These are phyloP conservation scores for Cerastoderma edule DNA, from an alignment of 2,888 invertebrate genomes.

Conservation along the genomic window DNA sequence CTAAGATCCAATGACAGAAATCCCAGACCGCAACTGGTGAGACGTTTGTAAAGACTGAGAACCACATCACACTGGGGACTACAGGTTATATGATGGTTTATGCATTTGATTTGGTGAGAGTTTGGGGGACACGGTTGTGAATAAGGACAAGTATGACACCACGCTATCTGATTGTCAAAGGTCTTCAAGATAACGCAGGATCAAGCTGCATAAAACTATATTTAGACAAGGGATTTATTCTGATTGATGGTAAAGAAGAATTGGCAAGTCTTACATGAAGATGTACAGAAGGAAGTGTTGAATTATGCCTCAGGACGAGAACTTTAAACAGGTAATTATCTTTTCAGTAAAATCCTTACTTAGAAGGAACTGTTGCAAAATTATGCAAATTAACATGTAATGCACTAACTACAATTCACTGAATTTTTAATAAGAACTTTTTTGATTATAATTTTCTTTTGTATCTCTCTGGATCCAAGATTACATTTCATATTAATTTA, in stretches of 20 bases:
- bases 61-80: conserved; percentile 7
- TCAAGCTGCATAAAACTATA: conserved; percentile 10
- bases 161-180: conserved; percentile 16
- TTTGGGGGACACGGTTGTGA: conserved; percentile 13
- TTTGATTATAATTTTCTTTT: too few species aligned
- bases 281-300: too few species aligned
- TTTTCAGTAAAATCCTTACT: not conserved
- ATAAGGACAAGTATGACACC: conserved; percentile 20
- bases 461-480: too few species aligned
- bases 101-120: conserved; percentile 9
- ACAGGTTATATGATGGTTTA: conserved; percentile 3
- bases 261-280: too few species aligned
- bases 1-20: conserved; percentile 7
- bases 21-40: conserved; percentile 8
- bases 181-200: conserved; percentile 18
- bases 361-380: conserved; percentile 7
- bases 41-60: not conserved
- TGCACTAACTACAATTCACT: too few species aligned
- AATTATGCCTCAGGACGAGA: too few species aligned
- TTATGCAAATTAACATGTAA: too few species aligned
- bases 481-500: too few species aligned
- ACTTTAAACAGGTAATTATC: too few species aligned
- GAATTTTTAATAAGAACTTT: too few species aligned
- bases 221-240: conserved; percentile 20
- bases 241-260: too few species aligned